Percentiles rank a stretch among this genome's conserved stretches.
phyloP scores from a whole-genome alignment of 1,140 invertebrate species.

The Aphelenchoides fujianensis region DNA sequence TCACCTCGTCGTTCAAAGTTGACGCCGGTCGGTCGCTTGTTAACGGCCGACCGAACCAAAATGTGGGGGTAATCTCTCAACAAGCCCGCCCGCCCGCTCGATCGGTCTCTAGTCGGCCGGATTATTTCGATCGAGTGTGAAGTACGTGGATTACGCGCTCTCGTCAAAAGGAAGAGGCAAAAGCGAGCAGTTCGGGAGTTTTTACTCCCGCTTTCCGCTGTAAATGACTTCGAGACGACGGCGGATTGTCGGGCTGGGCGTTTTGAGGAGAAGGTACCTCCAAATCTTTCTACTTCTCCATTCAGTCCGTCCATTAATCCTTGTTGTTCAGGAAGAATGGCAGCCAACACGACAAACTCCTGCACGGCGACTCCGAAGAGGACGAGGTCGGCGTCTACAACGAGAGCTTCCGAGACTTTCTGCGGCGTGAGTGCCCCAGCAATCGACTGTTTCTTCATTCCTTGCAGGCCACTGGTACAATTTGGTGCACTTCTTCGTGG shows the following conservation, averaged over 20 bases:
- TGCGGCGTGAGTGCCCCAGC: not conserved
- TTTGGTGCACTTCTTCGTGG: slow-evolving; percentile 58
- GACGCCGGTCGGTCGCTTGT: no score
- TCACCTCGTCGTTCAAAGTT: no score
- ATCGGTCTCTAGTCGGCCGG: no score
- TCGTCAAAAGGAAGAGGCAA: not conserved
- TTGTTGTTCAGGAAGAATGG: slow-evolving; percentile 8
- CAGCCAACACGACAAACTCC: slow-evolving; percentile 1
- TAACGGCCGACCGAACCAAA: no score
- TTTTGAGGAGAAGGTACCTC: no score
- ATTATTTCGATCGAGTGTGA: no score
- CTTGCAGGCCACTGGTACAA: slow-evolving; percentile 51
- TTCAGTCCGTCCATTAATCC: not conserved
- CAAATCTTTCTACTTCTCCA: no score
- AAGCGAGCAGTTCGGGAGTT: not conserved
- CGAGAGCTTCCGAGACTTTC: not conserved
- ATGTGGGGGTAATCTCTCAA: no score
- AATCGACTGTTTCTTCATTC: not conserved
- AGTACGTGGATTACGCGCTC: not conserved
- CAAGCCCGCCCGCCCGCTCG: no score
- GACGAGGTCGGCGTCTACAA: not conserved
- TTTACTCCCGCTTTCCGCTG: not conserved
- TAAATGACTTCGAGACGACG: not conserved
- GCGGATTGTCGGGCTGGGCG: not conserved
- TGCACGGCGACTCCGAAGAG: not conserved